A percentile compares a stretch with the other conserved stretches of the same genome.
Evolutionary conservation across 2,797 vertebrate genomes (phyloP).

Genomic region (Balearica regulorum): DNA sequence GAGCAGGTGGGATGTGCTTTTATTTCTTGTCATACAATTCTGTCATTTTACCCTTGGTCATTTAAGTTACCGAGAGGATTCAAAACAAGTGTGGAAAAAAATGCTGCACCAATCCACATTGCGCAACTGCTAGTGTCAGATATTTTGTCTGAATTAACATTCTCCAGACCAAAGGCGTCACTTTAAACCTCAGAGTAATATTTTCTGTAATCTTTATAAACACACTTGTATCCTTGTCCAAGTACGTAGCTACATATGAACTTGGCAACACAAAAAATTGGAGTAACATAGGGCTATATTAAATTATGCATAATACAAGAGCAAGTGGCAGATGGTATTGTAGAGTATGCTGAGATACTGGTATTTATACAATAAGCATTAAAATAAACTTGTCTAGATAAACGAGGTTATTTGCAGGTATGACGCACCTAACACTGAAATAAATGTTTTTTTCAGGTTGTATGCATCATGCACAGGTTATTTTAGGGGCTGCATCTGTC

Average conservation of each 20-base stretch:
- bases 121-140: not conserved
- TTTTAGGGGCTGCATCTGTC: conserved; percentile 72
- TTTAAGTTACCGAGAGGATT: not conserved
- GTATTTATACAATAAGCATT: conserved; percentile 75
- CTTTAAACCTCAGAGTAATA: conserved; percentile 38
- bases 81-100: not conserved
- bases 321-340: conserved; percentile 71
- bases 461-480: conserved; percentile 60
- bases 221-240: conserved; percentile 17
- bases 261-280: conserved; percentile 3
- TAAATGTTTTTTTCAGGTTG: conserved; percentile 69
- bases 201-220: conserved; percentile 47
- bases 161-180: not conserved
- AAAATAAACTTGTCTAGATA: conserved; percentile 69
- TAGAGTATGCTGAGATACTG: conserved; percentile 49
- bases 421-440: conserved; percentile 69
- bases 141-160: conserved; percentile 33
- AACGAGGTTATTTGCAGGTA: conserved; percentile 74
- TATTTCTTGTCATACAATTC: not conserved
- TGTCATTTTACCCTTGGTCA: not conserved
- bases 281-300: conserved; percentile 39
- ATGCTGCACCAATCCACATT: not conserved
- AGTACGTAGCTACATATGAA: conserved; percentile 3
- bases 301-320: conserved; percentile 68
- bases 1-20: not conserved